Evolutionary conservation across 2,113 vertebrate genomes (phyloP).

Genomic region (Trachemys scripta): DNA sequence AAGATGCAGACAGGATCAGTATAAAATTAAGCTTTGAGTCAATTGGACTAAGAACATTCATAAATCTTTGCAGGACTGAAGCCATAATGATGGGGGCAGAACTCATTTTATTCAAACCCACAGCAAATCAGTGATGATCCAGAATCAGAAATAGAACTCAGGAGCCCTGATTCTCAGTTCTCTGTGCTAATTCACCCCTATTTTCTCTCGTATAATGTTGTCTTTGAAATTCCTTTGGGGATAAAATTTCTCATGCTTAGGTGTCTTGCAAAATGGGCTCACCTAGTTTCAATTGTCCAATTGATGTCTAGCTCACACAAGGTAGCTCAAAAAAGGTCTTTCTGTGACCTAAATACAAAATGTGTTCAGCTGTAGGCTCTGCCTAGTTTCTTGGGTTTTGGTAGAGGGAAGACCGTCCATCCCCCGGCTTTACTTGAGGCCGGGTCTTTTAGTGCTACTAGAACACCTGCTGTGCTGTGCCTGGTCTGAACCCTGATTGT

Average conservation of each 20-base stretch:
- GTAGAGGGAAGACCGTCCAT: neutral
- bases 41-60: neutral
- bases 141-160: constrained; percentile 17
- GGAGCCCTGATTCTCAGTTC: neutral
- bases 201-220: neutral
- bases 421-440: neutral
- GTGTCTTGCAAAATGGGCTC: neutral
- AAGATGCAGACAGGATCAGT: neutral
- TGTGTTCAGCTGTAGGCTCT: neutral
- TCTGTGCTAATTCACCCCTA: neutral
- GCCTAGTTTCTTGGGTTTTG: neutral
- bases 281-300: neutral
- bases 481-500: neutral
- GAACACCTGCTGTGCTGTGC: neutral
- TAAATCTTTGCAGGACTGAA: neutral
- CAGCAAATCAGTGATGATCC: constrained; percentile 20
- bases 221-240: constrained; percentile 20
- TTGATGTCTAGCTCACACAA: neutral
- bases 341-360: neutral
- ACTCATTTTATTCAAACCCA: neutral
- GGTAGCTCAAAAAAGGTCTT: neutral
- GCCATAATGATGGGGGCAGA: neutral
- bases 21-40: neutral
- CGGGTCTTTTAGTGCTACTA: neutral
- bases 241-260: neutral